Base-by-base conservation (phyloP, 2,797 vertebrate species). In the Sebastes trivittatus region DNA sequence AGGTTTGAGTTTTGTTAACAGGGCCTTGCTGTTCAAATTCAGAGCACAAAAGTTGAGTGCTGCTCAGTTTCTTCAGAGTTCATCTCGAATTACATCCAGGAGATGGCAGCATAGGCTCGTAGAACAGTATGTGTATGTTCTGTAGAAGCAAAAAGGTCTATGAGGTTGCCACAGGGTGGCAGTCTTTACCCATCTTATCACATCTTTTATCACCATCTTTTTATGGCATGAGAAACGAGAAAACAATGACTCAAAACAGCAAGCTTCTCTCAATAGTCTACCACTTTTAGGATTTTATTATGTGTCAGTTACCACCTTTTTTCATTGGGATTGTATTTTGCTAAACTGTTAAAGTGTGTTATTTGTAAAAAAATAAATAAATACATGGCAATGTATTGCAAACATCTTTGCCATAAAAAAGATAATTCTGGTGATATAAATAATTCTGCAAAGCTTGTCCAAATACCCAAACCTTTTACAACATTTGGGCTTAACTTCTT, bases 51-150 rank as follows among this genome's bases (percentile, higher is more conserved):
- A 36, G 16, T 61, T 49, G 4, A 59, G 1, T 29, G 9, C 32
- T 32, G 22, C 18, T 54, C 29, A 62, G 14, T 52, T 63, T 58
- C 11, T 14, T 52, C 11, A 16, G 20, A 30, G 9, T 13, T 32
- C 29, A 22, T 77, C 65, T 75, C 22, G 60, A 20, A 46, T 70
- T 32, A 1, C 46, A 14, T 69, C 93, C 95, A 93, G 85, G 79
- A 96, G 95, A 92, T 95, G 95, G 94, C 92, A 94, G 90, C 89
- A 94, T 62, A 90, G 88, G 88, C 83, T 90, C 77, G 70, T 3
- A 25, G 32, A 86, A 86, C 64, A 81, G 1, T 5, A 25, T 6
- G 38, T n/a, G 8, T 6, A 1, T 30, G 8, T 13, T 8, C 7
- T 52, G 27, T 22, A 11, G 20, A 38, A 25, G 3, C 4, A 64